phyloP scores from a whole-genome alignment of 1,140 invertebrate genomes.

The Sminthurinus signatus region DNA sequence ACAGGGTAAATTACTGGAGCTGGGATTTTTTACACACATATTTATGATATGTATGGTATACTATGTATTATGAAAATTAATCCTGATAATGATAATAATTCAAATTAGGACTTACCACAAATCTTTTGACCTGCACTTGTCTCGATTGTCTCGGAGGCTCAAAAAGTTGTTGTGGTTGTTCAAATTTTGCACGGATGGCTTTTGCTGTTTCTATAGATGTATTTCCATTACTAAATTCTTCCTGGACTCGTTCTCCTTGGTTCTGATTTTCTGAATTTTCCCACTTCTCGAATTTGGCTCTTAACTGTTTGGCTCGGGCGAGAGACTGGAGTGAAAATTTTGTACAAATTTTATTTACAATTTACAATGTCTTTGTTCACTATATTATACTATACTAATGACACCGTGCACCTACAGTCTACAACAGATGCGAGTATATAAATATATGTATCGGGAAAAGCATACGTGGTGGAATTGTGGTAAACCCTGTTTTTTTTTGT shows the following conservation, averaged over 20 bases:
- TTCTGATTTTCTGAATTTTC: conserved; percentile 54
- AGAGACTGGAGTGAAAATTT: conserved; percentile 47
- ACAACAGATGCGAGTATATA: no score
- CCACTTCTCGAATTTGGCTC: conserved; percentile 88
- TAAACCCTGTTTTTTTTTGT: no score
- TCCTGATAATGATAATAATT: no score
- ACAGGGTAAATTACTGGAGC: background rate
- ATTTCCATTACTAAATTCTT: conserved; percentile 40
- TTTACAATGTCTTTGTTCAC: no score
- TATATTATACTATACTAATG: no score
- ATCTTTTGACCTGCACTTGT: conserved; percentile 64
- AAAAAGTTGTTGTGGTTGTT: conserved; percentile 54
- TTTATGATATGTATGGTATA: no score
- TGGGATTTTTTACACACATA: no score
- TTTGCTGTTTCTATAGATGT: conserved; percentile 63
- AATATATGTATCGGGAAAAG: no score
- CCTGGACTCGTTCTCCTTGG: conserved; percentile 46
- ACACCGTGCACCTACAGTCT: no score
- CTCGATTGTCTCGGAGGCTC: conserved; percentile 24
- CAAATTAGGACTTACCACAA: conserved; percentile 64
- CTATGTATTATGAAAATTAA: background rate
- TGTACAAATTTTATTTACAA: conserved; percentile 1
- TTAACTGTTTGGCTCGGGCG: conserved; percentile 74
- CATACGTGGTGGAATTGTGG: no score
- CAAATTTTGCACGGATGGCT: conserved; percentile 74